Percentiles rank a stretch among this genome's conserved stretches.
phyloP scores from a whole-genome alignment of 2,888 invertebrate species.

The Coremacera marginata region DNA sequence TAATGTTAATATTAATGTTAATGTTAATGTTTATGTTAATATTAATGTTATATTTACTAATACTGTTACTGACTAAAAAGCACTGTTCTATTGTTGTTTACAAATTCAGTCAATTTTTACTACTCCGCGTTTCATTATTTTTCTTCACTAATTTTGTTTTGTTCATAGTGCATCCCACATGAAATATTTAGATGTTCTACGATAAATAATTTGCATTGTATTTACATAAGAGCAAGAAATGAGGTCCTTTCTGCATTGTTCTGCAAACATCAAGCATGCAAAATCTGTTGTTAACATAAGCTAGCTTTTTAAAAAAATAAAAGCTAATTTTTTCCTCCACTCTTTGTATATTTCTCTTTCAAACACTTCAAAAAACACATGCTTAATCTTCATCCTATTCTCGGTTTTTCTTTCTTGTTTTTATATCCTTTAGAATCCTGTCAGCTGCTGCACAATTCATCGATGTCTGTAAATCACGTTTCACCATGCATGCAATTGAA shows the following conservation, averaged over 20 bases:
- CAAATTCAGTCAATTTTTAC: too few species aligned
- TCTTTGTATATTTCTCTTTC: not conserved
- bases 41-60: too few species aligned
- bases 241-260: not conserved
- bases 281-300: not conserved
- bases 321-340: slow-evolving; percentile 29
- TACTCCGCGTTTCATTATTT: too few species aligned
- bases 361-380: not conserved
- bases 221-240: not conserved
- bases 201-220: too few species aligned
- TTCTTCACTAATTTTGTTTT: too few species aligned
- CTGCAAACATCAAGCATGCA: not conserved
- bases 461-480: slow-evolving; percentile 60
- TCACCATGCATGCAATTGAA: slow-evolving; percentile 58
- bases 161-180: too few species aligned
- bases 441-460: slow-evolving; percentile 65
- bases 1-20: too few species aligned
- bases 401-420: slow-evolving; percentile 16
- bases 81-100: too few species aligned
- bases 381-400: slow-evolving; percentile 26
- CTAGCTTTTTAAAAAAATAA: not conserved
- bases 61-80: too few species aligned
- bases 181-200: too few species aligned
- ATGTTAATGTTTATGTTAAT: too few species aligned
- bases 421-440: slow-evolving; percentile 62